A percentile compares a stretch with the other conserved stretches of the same genome.
Conservation (phyloP, 2,797 vertebrate species). For the Uromys caudimaculatus region DNA sequence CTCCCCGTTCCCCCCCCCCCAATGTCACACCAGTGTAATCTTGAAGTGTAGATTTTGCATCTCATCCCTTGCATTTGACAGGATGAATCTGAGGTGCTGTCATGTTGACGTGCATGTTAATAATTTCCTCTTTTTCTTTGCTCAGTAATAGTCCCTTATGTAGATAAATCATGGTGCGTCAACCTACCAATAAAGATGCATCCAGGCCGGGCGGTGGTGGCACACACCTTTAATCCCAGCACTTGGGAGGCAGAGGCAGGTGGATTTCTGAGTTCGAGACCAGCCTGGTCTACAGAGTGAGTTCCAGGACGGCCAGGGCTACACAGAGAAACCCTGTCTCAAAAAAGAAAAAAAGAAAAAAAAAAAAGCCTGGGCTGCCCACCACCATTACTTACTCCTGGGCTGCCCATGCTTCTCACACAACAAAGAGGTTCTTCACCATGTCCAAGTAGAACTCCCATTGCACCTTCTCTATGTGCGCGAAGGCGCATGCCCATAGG, state of each 20-base stretch:
- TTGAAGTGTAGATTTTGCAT: accelerated
- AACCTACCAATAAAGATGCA: neutral
- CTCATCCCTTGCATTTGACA: neutral
- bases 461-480: neutral
- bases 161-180: neutral
- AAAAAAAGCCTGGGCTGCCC: neutral
- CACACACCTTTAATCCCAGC: too few species aligned
- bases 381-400: neutral
- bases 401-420: too few species aligned
- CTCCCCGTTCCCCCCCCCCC: too few species aligned
- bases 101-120: accelerated
- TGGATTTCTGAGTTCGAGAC: too few species aligned
- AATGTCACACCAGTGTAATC: accelerated
- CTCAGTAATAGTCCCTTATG: neutral
- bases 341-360: too few species aligned
- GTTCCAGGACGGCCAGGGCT: too few species aligned
- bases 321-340: too few species aligned
- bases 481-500: neutral
- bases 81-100: accelerated
- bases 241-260: too few species aligned
- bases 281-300: too few species aligned
- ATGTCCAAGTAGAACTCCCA: neutral
- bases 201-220: too few species aligned
- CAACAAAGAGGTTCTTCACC: neutral
- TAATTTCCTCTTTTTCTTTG: neutral